Conservation (phyloP, 37 sponge, comb jelly and placozoan species). For the Halisarca cf. caerulea region DNA sequence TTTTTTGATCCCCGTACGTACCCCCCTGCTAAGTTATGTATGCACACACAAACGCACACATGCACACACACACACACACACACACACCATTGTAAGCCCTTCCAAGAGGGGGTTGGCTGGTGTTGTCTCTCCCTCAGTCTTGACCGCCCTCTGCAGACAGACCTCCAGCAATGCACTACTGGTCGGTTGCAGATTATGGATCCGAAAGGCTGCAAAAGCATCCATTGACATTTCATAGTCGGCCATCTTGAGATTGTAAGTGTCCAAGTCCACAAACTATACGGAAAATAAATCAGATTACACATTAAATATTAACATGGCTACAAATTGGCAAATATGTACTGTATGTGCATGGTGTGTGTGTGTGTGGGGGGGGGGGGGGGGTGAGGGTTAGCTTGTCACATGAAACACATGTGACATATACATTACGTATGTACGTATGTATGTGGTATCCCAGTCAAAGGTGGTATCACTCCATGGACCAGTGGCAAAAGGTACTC, state of each 20-base stretch:
- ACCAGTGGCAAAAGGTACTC: too few species aligned
- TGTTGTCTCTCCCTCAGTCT: slow-evolving; percentile 28
- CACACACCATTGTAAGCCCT: background rate
- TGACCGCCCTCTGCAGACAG: background rate
- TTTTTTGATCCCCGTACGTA: too few species aligned
- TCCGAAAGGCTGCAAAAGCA: slow-evolving; percentile 73
- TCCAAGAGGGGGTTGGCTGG: background rate
- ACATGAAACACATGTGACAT: too few species aligned
- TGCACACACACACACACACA: too few species aligned
- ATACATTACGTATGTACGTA: too few species aligned
- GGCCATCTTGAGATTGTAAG: slow-evolving; percentile 68
- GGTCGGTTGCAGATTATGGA: slow-evolving; percentile 78
- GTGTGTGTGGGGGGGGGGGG: too few species aligned
- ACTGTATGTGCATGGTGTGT: background rate
- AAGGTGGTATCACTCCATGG: too few species aligned
- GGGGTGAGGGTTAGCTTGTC: too few species aligned
- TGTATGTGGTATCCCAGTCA: too few species aligned
- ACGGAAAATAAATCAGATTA: background rate
- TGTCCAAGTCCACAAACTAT: slow-evolving; percentile 64
- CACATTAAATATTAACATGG: background rate
- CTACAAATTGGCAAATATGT: background rate
- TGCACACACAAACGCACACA: too few species aligned
- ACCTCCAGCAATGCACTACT: slow-evolving; percentile 56
- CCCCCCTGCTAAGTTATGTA: too few species aligned
- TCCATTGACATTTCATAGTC: slow-evolving; percentile 71